A percentile compares a stretch with the other conserved stretches of the same genome.
Conservation (phyloP, 2,113 vertebrate genomes). For the Rissa tridactyla region DNA sequence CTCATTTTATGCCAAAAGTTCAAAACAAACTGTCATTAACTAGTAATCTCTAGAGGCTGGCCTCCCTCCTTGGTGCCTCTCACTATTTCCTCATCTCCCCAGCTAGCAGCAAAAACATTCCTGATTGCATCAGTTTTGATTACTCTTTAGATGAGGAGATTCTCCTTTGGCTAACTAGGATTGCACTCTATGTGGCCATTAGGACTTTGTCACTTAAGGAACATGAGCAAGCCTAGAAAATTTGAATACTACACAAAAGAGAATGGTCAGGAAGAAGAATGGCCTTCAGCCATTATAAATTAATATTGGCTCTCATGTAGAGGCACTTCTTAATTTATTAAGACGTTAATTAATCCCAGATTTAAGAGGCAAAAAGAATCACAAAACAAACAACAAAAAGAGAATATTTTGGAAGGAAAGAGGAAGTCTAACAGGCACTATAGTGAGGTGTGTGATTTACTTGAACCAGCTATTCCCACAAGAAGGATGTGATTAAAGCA, state of each 20-base stretch:
- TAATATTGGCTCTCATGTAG: neutral
- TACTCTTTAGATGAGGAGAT: conserved; percentile 1
- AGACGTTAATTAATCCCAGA: neutral
- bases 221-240: neutral
- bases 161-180: neutral
- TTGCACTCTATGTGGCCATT: neutral
- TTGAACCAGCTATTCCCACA: neutral
- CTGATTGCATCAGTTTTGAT: conserved; percentile 44
- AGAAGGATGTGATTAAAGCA: neutral
- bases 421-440: neutral
- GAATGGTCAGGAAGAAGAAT: neutral
- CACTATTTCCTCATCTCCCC: conserved; percentile 22
- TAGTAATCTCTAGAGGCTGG: neutral
- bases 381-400: neutral
- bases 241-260: neutral
- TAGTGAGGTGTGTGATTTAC: neutral
- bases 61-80: conserved; percentile 18
- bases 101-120: conserved; percentile 27
- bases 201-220: neutral
- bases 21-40: conserved; percentile 17
- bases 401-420: neutral
- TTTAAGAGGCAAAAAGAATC: neutral
- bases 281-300: neutral
- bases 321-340: neutral
- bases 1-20: neutral